Percentiles rank a stretch among this genome's conserved stretches.
Evolutionary conservation across 2,113 vertebrate genomes (phyloP).

Genomic region (Muntiacus reevesi): DNA sequence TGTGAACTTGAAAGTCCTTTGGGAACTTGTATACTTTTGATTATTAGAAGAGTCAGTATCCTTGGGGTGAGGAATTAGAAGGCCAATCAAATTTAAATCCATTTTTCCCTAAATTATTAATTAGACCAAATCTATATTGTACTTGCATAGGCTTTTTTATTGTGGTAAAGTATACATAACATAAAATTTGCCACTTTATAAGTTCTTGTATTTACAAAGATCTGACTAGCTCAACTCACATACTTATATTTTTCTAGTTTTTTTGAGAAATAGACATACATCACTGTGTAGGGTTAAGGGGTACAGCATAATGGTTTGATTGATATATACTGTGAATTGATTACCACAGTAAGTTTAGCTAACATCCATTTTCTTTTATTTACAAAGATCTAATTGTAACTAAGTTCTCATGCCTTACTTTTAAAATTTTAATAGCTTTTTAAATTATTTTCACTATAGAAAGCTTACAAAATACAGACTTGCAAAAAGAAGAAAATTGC

Average conservation of each 20-base stretch:
- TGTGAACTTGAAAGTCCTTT: neutral
- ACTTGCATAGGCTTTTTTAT: neutral
- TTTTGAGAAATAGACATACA: neutral
- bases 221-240: neutral
- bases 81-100: constrained; percentile 11
- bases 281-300: neutral
- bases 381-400: neutral
- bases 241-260: neutral
- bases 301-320: neutral
- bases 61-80: neutral
- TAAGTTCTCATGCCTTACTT: neutral
- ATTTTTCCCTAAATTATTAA: constrained; percentile 17
- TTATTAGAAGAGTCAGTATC: neutral
- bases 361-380: neutral
- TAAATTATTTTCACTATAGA: neutral
- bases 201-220: neutral
- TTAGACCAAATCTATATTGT: neutral
- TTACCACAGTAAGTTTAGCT: neutral
- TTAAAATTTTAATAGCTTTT: constrained; percentile 8
- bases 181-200: neutral
- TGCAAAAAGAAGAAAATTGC: neutral
- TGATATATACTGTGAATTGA: neutral
- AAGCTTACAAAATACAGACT: neutral
- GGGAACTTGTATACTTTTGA: neutral
- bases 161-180: neutral